phyloP scores from a whole-genome alignment of 2,888 invertebrate genomes.

The Aporophyla nigra region DNA sequence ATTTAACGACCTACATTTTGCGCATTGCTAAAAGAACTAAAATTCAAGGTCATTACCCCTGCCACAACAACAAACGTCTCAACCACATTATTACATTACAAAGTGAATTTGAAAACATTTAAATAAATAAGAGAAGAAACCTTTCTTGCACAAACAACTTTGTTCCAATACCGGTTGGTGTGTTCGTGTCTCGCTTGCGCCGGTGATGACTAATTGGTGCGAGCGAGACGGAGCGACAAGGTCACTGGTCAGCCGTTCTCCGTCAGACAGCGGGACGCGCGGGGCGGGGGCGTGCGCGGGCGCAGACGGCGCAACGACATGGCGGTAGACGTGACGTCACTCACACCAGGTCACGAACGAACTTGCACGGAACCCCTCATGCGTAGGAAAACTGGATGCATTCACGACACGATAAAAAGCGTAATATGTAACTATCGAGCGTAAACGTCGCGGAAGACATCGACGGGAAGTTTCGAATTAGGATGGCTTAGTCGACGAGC shows the following conservation, averaged over 20 bases:
- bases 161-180: slow-evolving; percentile 81
- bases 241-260: slow-evolving; percentile 89
- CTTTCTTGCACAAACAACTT: slow-evolving; percentile 87
- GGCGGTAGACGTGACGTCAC: slow-evolving; percentile 86
- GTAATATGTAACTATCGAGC: slow-evolving; percentile 77
- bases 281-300: slow-evolving; percentile 81
- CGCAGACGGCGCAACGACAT: slow-evolving; percentile 87
- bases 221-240: slow-evolving; percentile 85
- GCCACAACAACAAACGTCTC: slow-evolving; percentile 80
- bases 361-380: slow-evolving; percentile 83
- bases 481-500: slow-evolving; percentile 38
- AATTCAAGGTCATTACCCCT: slow-evolving; percentile 86
- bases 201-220: slow-evolving; percentile 69
- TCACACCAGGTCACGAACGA: slow-evolving; percentile 78
- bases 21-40: slow-evolving; percentile 77
- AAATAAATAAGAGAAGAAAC: slow-evolving; percentile 87
- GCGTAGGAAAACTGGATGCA: slow-evolving; percentile 87
- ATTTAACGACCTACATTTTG: slow-evolving; percentile 74
- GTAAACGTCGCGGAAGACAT: slow-evolving; percentile 73
- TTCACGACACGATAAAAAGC: slow-evolving; percentile 78
- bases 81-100: slow-evolving; percentile 82
- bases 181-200: slow-evolving; percentile 75
- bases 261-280: slow-evolving; percentile 86
- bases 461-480: slow-evolving; percentile 61
- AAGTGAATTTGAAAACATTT: slow-evolving; percentile 87